These are phyloP conservation scores for Aphaenogaster ashmeadi DNA, from an alignment of 1,140 invertebrate genomes.

Conservation along the genomic window DNA sequence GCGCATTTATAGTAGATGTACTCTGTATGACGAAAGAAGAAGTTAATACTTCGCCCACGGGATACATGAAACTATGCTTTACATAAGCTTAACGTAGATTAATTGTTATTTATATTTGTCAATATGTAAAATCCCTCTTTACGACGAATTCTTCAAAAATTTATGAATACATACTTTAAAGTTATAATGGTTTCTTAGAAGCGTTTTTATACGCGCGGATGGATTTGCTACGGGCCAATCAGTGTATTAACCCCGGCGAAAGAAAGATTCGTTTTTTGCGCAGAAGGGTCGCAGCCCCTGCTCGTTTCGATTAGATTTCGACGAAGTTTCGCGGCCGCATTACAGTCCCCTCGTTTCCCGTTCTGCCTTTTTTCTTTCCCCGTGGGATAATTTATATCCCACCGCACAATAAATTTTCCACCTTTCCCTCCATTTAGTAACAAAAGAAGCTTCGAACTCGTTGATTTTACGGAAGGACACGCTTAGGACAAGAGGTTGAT, in stretches of 20 bases:
- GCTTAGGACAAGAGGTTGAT: background rate
- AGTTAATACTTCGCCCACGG: background rate
- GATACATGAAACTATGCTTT: background rate
- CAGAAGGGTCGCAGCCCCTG: background rate
- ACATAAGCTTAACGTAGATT: background rate
- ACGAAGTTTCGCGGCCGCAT: constrained; percentile 18
- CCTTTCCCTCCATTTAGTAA: background rate
- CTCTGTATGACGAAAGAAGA: background rate
- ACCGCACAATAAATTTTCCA: background rate
- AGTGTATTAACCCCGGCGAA: background rate
- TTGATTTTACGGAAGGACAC: background rate
- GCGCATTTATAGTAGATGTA: background rate
- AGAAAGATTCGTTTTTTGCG: background rate
- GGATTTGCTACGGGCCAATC: background rate
- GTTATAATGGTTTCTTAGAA: background rate
- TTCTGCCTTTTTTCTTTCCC: background rate
- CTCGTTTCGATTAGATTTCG: constrained; percentile 13
- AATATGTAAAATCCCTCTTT: background rate
- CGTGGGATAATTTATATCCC: background rate
- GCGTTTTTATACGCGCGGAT: background rate
- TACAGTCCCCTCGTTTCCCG: background rate
- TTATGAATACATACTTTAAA: constrained; percentile 8
- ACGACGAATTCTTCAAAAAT: background rate
- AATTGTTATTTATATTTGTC: background rate
- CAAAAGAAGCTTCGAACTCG: background rate